Evolutionary conservation across 2,797 vertebrate genomes (phyloP), one percentile per base, ranked within the genome.

Genomic region (Tachyglossus aculeatus): DNA sequence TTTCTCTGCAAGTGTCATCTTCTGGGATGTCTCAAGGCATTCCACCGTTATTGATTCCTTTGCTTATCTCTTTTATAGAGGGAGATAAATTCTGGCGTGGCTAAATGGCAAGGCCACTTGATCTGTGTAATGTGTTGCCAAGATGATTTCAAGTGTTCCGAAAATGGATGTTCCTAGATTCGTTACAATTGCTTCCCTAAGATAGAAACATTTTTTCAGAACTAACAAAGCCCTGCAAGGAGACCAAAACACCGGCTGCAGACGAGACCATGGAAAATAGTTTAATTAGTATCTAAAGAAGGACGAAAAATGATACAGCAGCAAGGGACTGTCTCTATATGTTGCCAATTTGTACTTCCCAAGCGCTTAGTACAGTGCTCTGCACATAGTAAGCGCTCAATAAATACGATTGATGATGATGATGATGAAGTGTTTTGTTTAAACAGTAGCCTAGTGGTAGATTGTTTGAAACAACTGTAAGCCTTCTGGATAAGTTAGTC

Each of bases 81-180:
- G n/a, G n/a, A n/a, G n/a, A n/a, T n/a, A n/a, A n/a, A n/a, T n/a
- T n/a, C n/a, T n/a, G n/a, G n/a, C n/a, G n/a, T n/a, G n/a, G n/a
- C n/a, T n/a, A n/a, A n/a, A n/a, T n/a, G n/a, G n/a, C n/a, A n/a
- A n/a, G 77, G 67, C 33, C 10, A 64, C 74, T 53, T 18, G n/a
- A n/a, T n/a, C n/a, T n/a, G n/a, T n/a, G n/a, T 64, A 41, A 67
- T 80, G 78, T 61, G 60, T 74, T 68, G 60, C 37, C 40, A 53
- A 63, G 9, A 33, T 54, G 19, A 55, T 71, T 69, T 27, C 37
- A 67, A 51, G 71, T 64, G 36, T 67, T 38, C 34, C 73, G 57
- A 18, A 62, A 51, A 19, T 63, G 65, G 15, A 16, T 57, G 25
- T 52, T 10, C 5, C 53, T 47, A 55, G 48, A 25, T 18, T 63